Evolutionary conservation across 2,113 vertebrate species (phyloP), one percentile per base, ranked within the genome.

Genomic region (Setophaga coronata): DNA sequence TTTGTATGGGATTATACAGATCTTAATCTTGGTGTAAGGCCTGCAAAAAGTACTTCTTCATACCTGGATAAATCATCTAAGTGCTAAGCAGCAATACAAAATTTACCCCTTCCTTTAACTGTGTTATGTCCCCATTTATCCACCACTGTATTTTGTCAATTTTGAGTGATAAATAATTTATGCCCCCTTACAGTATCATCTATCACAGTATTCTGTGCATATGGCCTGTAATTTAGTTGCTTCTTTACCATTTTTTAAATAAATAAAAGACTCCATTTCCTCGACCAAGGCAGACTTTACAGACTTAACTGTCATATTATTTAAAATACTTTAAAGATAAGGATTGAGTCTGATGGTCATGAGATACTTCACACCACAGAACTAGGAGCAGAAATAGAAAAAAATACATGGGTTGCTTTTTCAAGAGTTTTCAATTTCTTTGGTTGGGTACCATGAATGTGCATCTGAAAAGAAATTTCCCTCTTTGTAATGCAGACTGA

Each of bases 381-480:
- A 70, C 2, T 13, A 47, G 40, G 48, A 76, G 24, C 6, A 48
- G 34, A 70, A 74, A 66, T 33, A 87, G 79, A 82, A 92, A 97
- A 96, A 90, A 95, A 64, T 21, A 76, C 9, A 15, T 93, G 76
- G 45, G 36, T 93, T 92, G 34, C 90, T 97, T 90, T 51, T 34
- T 92, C 71, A 80, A 81, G 43, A 58, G 9, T 60, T 93, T 95
- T 97, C 94, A 50, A 6, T 97, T 95, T 96, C 82, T 93, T 89
- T 78, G 29, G 13, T 34, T 78, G 81, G 28, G 42, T 89, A 45
- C 36, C 83, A 79, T 50, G 79, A 95, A 95, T 85, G n/a, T 95
- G 43, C 78, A 66, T 96, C 76, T 93, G 69, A 93, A 97, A 97
- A 96, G 36, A 90, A 67, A 34, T 47, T 88, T 85, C 87, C 70